Percentiles rank a stretch among this genome's conserved stretches.
Evolutionary conservation across 1,140 invertebrate genomes (phyloP).

Genomic region (Chironomus striatipennis): DNA sequence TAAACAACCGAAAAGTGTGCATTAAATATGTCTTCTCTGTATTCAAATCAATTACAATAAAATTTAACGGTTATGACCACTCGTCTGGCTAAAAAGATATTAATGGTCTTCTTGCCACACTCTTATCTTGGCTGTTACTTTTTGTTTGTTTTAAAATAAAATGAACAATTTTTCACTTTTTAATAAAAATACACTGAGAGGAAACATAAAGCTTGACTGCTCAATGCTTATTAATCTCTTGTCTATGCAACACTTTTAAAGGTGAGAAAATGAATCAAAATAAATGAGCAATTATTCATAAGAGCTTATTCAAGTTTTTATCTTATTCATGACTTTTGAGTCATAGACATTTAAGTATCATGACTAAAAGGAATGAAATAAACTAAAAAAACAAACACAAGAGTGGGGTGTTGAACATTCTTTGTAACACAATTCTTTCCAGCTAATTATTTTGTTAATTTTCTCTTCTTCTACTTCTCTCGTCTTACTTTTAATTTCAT

Average conservation of each 20-base stretch:
- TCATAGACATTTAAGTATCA: background rate
- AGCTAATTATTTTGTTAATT: background rate
- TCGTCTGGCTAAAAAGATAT: conserved; percentile 13
- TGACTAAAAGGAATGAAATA: background rate
- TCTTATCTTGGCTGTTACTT: background rate
- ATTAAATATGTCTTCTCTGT: background rate
- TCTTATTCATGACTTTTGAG: background rate
- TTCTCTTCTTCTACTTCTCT: background rate
- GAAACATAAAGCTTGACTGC: too few species aligned
- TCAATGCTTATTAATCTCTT: background rate
- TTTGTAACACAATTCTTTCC: background rate
- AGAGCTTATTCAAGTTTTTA: too few species aligned
- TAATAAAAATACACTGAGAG: too few species aligned
- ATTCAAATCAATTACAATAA: conserved; percentile 20
- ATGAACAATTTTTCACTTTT: conserved; percentile 1
- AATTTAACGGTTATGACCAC: conserved; percentile 19
- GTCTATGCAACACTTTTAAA: background rate
- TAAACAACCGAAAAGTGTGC: background rate
- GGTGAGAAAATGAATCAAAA: conserved; percentile 13
- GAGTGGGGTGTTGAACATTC: background rate
- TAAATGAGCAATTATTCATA: background rate
- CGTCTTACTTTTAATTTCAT: background rate
- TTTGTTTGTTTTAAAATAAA: background rate
- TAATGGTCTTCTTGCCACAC: background rate
- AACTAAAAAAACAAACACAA: too few species aligned